A percentile compares a stretch with the other conserved stretches of the same genome.
Evolutionary conservation across 2,113 vertebrate genomes (phyloP).

Genomic region (Athene cunicularia): DNA sequence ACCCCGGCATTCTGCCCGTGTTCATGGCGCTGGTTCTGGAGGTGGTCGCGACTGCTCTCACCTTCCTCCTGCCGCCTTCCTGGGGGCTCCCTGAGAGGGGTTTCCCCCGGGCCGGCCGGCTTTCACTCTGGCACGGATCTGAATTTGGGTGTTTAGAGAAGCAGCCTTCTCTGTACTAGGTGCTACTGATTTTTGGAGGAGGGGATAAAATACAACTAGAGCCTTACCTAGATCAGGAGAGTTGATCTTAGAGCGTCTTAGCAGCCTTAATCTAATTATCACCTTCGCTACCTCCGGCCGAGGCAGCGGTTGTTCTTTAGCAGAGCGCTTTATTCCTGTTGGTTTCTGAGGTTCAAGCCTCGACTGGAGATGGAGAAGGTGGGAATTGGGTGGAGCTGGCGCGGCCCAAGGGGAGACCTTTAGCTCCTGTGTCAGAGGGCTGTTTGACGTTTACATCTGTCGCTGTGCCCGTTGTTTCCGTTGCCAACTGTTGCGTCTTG

Average conservation of each 20-base stretch:
- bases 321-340: neutral
- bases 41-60: accelerated
- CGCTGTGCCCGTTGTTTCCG: accelerated
- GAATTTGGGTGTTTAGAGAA: accelerated
- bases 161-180: accelerated
- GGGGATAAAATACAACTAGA: accelerated
- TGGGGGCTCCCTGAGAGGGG: neutral
- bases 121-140: accelerated
- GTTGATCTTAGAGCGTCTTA: neutral
- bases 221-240: neutral
- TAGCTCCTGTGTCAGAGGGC: neutral
- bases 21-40: accelerated
- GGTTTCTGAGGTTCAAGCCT: neutral
- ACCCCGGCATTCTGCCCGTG: accelerated
- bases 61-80: neutral
- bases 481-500: accelerated
- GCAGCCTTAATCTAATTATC: neutral
- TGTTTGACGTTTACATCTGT: neutral
- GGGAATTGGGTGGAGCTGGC: accelerated
- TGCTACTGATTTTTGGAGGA: accelerated
- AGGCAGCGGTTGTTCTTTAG: neutral
- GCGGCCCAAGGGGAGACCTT: neutral
- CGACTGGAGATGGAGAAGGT: accelerated
- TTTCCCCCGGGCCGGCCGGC: neutral
- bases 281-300: accelerated